Percentiles rank a stretch among this genome's conserved stretches.
Evolutionary conservation across 2,888 invertebrate genomes (phyloP).

Genomic region (Scrobipalpa costella): DNA sequence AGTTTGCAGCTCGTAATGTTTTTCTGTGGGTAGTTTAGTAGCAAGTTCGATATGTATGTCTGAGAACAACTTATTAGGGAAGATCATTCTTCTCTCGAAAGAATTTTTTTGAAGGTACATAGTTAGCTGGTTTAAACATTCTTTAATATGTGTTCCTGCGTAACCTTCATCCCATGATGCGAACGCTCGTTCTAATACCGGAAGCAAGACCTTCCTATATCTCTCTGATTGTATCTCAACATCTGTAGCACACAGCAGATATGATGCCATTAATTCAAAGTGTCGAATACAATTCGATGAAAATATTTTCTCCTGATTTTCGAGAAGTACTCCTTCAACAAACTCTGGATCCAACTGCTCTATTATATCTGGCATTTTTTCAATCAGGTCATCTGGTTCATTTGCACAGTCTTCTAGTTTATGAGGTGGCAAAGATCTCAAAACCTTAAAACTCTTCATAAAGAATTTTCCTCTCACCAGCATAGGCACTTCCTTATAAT

Average conservation of each 20-base stretch:
- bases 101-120: background rate
- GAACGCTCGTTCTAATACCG: slow-evolving; percentile 52
- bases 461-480: slow-evolving; percentile 43
- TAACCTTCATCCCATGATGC: slow-evolving; percentile 54
- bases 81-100: slow-evolving; percentile 15
- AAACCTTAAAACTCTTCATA: slow-evolving; percentile 48
- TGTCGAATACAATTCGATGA: slow-evolving; percentile 25
- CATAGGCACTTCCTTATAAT: slow-evolving; percentile 40
- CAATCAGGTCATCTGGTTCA: slow-evolving; percentile 21
- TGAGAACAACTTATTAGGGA: slow-evolving; percentile 7
- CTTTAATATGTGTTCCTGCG: slow-evolving; percentile 29
- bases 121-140: slow-evolving; percentile 24
- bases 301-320: slow-evolving; percentile 18
- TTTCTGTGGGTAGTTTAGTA: background rate
- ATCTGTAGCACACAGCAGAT: slow-evolving; percentile 41
- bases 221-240: slow-evolving; percentile 46
- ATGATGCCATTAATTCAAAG: slow-evolving; percentile 38
- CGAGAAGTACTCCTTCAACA: background rate
- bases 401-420: slow-evolving; percentile 22
- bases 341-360: slow-evolving; percentile 25
- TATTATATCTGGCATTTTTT: slow-evolving; percentile 39
- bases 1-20: background rate
- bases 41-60: slow-evolving; percentile 1
- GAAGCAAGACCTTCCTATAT: slow-evolving; percentile 43
- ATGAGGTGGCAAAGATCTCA: slow-evolving; percentile 43